These are phyloP conservation scores for Polylopha cassiicola DNA, from an alignment of 2,888 invertebrate genomes.

Conservation along the genomic window DNA sequence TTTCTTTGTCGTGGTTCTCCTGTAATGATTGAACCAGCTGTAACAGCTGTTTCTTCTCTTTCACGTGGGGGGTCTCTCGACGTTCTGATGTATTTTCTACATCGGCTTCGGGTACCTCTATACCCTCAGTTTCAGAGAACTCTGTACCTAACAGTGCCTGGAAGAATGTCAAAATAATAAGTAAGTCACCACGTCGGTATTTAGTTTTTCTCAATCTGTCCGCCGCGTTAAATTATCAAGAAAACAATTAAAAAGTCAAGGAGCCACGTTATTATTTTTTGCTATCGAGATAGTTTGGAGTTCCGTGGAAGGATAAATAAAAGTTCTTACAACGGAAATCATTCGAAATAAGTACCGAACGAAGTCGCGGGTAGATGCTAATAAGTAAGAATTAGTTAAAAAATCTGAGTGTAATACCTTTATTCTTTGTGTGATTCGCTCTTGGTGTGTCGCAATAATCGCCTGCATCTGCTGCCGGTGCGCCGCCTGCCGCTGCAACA, in stretches of 20 bases:
- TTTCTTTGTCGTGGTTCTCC: slow-evolving; percentile 78
- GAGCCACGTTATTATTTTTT: too few species aligned
- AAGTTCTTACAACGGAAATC: too few species aligned
- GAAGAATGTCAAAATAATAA: too few species aligned
- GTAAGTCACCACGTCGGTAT: too few species aligned
- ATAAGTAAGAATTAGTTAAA: slow-evolving; percentile 33
- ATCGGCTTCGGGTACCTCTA: slow-evolving; percentile 25
- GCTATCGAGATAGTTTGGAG: too few species aligned
- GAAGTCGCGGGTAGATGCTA: too few species aligned
- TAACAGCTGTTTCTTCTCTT: slow-evolving; percentile 60
- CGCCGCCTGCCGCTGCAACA: slow-evolving; percentile 73
- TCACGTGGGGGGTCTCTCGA: slow-evolving; percentile 47
- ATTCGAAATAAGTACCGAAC: too few species aligned
- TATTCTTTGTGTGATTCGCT: slow-evolving; percentile 78
- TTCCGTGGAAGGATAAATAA: too few species aligned
- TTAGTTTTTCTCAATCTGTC: too few species aligned
- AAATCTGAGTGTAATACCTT: slow-evolving; percentile 50
- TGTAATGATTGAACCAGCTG: slow-evolving; percentile 72
- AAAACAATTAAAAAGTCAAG: too few species aligned
- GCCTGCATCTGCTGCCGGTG: slow-evolving; percentile 77
- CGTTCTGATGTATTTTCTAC: slow-evolving; percentile 34
- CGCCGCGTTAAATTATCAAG: too few species aligned
- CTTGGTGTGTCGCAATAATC: slow-evolving; percentile 78
- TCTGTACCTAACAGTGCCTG: slow-evolving; percentile 53
- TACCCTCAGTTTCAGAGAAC: slow-evolving; percentile 33